Conservation (phyloP, 2,113 vertebrate genomes). For the Picathartes gymnocephalus region DNA sequence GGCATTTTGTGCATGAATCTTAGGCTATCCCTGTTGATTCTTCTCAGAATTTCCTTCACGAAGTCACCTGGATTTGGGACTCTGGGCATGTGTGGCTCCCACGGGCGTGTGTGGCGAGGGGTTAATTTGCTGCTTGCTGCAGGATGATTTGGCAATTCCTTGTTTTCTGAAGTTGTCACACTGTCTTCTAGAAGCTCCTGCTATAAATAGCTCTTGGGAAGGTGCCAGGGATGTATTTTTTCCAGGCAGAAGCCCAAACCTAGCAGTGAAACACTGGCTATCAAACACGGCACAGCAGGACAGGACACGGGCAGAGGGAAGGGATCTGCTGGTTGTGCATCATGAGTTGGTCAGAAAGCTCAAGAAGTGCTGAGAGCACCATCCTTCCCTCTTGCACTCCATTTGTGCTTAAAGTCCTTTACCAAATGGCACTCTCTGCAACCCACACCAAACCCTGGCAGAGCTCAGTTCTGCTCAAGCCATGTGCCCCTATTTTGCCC, state of each 20-base stretch:
- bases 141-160: not conserved
- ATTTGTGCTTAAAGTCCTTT: not conserved
- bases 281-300: not conserved
- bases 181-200: conserved; percentile 45
- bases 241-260: not conserved
- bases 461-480: not conserved
- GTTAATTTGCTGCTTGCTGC: not conserved
- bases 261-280: not conserved
- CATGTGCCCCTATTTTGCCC: rapidly evolving
- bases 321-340: not conserved
- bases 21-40: not conserved
- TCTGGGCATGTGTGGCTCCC: not conserved
- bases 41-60: not conserved
- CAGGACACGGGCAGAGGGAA: rapidly evolving
- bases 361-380: not conserved
- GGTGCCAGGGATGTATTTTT: not conserved
- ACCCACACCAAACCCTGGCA: not conserved
- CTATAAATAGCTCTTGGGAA: conserved; percentile 10
- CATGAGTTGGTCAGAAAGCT: not conserved
- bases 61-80: not conserved
- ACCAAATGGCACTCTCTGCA: not conserved
- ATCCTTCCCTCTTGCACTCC: not conserved
- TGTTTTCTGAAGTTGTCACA: not conserved
- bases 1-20: not conserved
- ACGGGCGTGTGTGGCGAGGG: rapidly evolving